Percentiles rank a stretch among this genome's conserved stretches.
Evolutionary conservation across 2,797 vertebrate species (phyloP).

Genomic region (Lacerta agilis): DNA sequence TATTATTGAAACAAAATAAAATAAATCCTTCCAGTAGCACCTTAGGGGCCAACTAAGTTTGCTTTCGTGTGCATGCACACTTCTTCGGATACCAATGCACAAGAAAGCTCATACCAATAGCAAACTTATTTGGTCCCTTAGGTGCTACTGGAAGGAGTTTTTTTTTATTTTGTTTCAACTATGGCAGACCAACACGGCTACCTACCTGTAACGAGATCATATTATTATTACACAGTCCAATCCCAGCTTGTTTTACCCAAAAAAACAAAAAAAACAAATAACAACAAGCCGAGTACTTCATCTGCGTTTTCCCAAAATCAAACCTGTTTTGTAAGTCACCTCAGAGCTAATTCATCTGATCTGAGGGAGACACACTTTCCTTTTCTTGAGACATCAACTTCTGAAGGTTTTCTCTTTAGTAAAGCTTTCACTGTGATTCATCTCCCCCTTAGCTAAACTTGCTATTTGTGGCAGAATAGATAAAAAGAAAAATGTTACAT

Average conservation of each 20-base stretch:
- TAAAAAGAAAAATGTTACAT: background rate
- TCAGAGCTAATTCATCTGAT: background rate
- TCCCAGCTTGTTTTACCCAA: conserved; percentile 56
- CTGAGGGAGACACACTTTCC: background rate
- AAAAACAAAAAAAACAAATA: conserved; percentile 12
- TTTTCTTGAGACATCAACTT: background rate
- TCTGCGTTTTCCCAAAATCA: conserved; percentile 51
- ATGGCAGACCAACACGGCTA: too few species aligned
- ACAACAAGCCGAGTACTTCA: conserved; percentile 49
- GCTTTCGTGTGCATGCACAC: too few species aligned
- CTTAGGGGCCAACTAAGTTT: too few species aligned
- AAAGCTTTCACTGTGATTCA: conserved; percentile 29
- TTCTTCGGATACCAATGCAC: too few species aligned
- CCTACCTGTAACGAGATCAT: too few species aligned
- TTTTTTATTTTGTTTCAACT: too few species aligned
- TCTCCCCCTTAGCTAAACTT: conserved; percentile 8
- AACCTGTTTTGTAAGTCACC: conserved; percentile 28
- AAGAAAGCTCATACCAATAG: too few species aligned
- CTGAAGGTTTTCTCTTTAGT: background rate
- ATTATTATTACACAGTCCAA: conserved; percentile 57
- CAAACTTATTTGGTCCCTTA: too few species aligned
- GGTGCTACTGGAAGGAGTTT: too few species aligned
- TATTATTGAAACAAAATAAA: conserved; percentile 34
- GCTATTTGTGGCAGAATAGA: background rate
- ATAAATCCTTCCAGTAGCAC: too few species aligned